These are phyloP conservation scores for Parambassis ranga DNA, from an alignment of 2,797 vertebrate genomes.

Conservation along the genomic window DNA sequence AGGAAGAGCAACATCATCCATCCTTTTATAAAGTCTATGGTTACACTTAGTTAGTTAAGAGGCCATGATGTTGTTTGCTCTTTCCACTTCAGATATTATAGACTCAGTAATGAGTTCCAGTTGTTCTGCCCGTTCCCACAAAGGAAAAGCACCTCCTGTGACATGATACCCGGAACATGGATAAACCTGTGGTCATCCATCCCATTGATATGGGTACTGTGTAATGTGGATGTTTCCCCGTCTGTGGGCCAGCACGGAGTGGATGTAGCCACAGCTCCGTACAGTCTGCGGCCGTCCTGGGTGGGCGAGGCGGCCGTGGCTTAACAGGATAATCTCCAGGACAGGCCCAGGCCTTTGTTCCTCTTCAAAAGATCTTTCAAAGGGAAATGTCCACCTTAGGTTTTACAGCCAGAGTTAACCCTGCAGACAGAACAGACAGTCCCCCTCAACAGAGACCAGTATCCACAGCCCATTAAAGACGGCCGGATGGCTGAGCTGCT, in stretches of 20 bases:
- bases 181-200: constrained; percentile 18
- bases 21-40: too few relatives aligned
- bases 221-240: constrained; percentile 9
- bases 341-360: constrained; percentile 69
- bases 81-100: too few relatives aligned
- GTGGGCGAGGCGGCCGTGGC: constrained; percentile 60
- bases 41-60: too few relatives aligned
- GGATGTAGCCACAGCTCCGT: constrained; percentile 5
- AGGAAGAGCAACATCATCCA: too few relatives aligned
- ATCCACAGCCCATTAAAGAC: constrained; percentile 27
- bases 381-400: constrained; percentile 63
- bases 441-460: constrained; percentile 28
- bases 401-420: constrained; percentile 62
- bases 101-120: too few relatives aligned
- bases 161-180: constrained; percentile 21
- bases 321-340: constrained; percentile 64
- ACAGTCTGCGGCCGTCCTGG: constrained; percentile 55
- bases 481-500: not conserved
- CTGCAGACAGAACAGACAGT: constrained; percentile 28
- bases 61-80: too few relatives aligned
- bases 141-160: constrained; percentile 11
- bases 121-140: not conserved
- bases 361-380: constrained; percentile 69
- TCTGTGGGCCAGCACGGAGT: constrained; percentile 6
- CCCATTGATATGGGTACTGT: not conserved